Evolutionary conservation across 2,888 invertebrate species (phyloP).

Genomic region (Rhabditoides inermis): DNA sequence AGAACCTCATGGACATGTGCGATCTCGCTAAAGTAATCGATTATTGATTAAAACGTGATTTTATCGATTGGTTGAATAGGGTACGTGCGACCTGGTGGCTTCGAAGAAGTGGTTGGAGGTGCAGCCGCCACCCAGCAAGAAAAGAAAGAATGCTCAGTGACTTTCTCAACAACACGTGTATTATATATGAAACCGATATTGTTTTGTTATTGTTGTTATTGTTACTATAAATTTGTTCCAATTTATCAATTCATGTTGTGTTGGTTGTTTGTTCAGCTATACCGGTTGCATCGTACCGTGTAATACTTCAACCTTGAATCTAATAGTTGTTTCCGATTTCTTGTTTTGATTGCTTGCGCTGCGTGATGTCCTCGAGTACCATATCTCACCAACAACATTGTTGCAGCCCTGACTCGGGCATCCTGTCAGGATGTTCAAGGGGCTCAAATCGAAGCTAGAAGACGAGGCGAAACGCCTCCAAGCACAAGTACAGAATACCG

Average conservation of each 20-base stretch:
- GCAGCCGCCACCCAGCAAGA: constrained; percentile 15
- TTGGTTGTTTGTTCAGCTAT: too few species aligned
- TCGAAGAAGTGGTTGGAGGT: constrained; percentile 12
- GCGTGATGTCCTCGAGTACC: too few species aligned
- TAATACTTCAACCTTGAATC: too few species aligned
- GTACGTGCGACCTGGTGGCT: constrained; percentile 16
- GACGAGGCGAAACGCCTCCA: constrained; percentile 47
- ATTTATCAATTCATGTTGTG: too few species aligned
- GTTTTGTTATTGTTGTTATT: background rate
- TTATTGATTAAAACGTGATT: too few species aligned
- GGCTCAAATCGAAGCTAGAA: constrained; percentile 46
- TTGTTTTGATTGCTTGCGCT: too few species aligned
- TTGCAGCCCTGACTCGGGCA: background rate
- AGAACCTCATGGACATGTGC: constrained; percentile 40
- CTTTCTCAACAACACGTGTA: too few species aligned
- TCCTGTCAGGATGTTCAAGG: constrained; percentile 60
- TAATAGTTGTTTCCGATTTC: too few species aligned
- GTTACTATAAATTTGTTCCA: too few species aligned
- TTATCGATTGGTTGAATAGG: too few species aligned
- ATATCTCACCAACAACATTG: background rate
- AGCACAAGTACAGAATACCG: constrained; percentile 25
- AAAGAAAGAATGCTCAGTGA: constrained; percentile 3
- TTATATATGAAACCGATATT: too few species aligned
- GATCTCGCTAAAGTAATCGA: constrained; percentile 34
- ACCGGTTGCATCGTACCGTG: too few species aligned